Conservation (phyloP, 1,140 invertebrate species). For the Listronotus oregonensis region DNA sequence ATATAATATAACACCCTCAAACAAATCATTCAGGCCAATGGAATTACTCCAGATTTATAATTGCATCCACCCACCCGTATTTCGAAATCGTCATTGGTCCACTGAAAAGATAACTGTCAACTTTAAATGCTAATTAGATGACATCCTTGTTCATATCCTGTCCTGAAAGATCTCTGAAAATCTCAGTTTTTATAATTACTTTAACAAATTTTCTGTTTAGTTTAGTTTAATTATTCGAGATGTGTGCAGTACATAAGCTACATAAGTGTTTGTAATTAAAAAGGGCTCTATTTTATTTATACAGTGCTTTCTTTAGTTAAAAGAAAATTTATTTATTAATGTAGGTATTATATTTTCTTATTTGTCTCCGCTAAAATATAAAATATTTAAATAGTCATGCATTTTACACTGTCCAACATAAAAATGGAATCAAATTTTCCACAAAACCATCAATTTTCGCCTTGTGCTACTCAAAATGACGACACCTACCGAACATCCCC, state of each 20-base stretch:
- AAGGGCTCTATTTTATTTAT: too few species aligned
- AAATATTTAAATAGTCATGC: neutral
- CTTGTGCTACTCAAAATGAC: neutral
- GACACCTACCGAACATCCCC: neutral
- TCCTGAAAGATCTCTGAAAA: slow-evolving; percentile 25
- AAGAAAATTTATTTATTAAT: neutral
- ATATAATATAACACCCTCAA: too few species aligned
- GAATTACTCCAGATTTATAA: slow-evolving; percentile 3
- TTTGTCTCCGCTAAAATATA: too few species aligned
- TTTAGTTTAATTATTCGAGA: slow-evolving; percentile 4
- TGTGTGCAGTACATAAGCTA: neutral
- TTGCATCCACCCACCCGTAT: slow-evolving; percentile 30
- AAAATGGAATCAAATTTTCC: slow-evolving; percentile 14
- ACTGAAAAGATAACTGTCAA: slow-evolving; percentile 28
- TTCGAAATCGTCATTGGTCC: slow-evolving; percentile 32
- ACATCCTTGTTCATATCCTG: slow-evolving; percentile 17
- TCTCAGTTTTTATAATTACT: slow-evolving; percentile 24
- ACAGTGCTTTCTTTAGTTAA: too few species aligned
- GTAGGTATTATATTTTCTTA: too few species aligned
- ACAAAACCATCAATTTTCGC: neutral
- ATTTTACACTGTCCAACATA: neutral
- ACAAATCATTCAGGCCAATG: slow-evolving; percentile 14
- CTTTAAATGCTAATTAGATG: slow-evolving; percentile 32
- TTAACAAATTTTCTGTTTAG: slow-evolving; percentile 33
- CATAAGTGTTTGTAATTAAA: too few species aligned